These are phyloP conservation scores for Genyomyrus donnyi DNA, from an alignment of 2,113 vertebrate species.

Conservation along the genomic window DNA sequence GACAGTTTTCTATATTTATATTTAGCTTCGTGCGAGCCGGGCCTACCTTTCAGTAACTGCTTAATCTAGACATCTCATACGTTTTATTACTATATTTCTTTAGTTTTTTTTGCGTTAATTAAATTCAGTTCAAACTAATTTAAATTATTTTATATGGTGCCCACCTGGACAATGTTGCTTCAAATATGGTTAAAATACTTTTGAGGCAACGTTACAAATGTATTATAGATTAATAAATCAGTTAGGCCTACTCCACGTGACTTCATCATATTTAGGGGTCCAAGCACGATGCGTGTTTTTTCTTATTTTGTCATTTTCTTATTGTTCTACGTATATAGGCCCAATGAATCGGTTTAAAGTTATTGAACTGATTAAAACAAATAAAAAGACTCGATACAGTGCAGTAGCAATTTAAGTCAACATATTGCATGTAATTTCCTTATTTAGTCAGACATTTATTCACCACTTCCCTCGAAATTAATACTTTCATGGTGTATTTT, in stretches of 20 bases:
- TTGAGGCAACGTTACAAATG: neutral
- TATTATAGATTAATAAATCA: neutral
- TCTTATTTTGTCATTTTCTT: neutral
- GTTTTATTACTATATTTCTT: neutral
- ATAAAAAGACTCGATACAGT: neutral
- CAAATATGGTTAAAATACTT: neutral
- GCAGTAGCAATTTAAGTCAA: neutral
- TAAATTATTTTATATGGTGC: neutral
- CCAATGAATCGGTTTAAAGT: neutral
- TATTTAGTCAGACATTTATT: neutral
- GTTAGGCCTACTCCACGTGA: neutral
- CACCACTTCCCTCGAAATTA: neutral
- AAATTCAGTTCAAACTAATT: neutral
- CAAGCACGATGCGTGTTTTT: neutral
- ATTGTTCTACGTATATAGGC: neutral
- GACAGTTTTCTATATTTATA: neutral
- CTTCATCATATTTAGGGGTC: neutral
- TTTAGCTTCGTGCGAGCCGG: neutral
- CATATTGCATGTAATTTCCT: neutral
- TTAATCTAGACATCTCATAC: neutral
- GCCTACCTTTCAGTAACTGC: too few species aligned
- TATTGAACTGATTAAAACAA: neutral
- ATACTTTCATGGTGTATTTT: neutral
- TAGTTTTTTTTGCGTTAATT: neutral
- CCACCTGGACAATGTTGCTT: neutral